Percentiles rank a stretch among this genome's conserved stretches.
Conservation (phyloP, 2,113 vertebrate species). For the Lamprotornis superbus region DNA sequence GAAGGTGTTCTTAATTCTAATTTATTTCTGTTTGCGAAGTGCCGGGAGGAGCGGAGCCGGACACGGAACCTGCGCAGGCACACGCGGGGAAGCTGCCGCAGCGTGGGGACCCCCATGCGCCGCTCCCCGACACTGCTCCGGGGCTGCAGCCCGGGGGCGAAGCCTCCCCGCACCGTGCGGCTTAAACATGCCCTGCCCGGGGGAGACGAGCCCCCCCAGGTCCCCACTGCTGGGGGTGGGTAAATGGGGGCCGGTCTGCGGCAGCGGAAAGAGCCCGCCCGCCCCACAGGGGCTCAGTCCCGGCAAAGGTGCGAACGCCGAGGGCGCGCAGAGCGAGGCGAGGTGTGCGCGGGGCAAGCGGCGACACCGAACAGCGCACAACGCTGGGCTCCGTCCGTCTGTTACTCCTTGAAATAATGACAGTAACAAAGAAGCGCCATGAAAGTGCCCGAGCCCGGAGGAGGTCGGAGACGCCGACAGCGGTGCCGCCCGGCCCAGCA, state of each 20-base stretch:
- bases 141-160: background rate
- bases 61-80: background rate
- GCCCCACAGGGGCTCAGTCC: background rate
- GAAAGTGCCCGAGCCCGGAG: background rate
- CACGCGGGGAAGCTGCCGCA: background rate
- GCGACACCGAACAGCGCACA: background rate
- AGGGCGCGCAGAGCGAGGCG: rapidly evolving
- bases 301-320: background rate
- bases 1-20: conserved; percentile 36
- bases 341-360: background rate
- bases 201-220: rapidly evolving
- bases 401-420: background rate
- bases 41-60: background rate
- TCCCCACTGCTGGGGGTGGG: background rate
- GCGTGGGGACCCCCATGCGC: background rate
- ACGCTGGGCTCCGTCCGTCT: background rate
- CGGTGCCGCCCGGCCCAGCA: background rate
- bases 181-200: background rate
- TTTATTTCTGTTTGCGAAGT: background rate
- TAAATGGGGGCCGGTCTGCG: background rate
- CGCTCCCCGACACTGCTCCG: background rate
- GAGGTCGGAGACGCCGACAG: background rate
- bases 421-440: background rate
- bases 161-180: background rate
- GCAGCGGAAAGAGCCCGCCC: background rate